Base-by-base conservation (phyloP, 1,140 invertebrate genomes). In the Periplaneta americana region DNA sequence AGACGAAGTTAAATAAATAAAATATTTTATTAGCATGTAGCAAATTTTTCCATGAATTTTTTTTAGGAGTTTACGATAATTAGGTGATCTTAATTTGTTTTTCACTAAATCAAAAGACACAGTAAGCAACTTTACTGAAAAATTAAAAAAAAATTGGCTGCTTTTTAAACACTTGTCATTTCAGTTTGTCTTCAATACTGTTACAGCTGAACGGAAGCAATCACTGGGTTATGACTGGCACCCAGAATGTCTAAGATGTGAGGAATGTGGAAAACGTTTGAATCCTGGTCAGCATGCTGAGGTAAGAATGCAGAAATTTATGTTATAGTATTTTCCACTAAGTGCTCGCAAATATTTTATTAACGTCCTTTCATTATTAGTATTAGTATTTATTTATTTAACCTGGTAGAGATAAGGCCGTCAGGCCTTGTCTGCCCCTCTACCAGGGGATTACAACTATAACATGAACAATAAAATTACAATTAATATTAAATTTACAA, bases 141-240 rank as follows among this genome's bases (percentile, higher is more conserved):
- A 15, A 57, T 57, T 57, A 57, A 57, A 22, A 57, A 57, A 22
- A n/a, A n/a, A n/a, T n/a, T n/a, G n/a, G n/a, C n/a, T n/a, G n/a
- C n/a, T n/a, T n/a, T n/a, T n/a, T n/a, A n/a, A 83, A 81, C 18
- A 78, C n/a, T 78, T 34, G 18, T 2, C 32, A 76, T 76, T 57
- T n/a, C n/a, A 57, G n/a, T 1, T 18, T 4, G 48, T 18, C n/a
- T 17, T 57, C n/a, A 57, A 18, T 35, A 6, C 84, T 83, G 84
- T 89, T 91, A 85, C 86, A 97, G 96, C 96, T 86, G 96, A 98
- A 90, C 92, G 96, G 84, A 96, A 96, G 88, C 95, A 96, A 86
- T 97, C 96, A 8, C 87, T 98, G 75, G 96, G 96, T 32, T 97
- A 97, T 86, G 96, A 98, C 86, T 98, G 96, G 96, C 96, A 98